These are phyloP conservation scores for Panthera leo DNA, from an alignment of 2,113 vertebrate species.

Conservation along the genomic window DNA sequence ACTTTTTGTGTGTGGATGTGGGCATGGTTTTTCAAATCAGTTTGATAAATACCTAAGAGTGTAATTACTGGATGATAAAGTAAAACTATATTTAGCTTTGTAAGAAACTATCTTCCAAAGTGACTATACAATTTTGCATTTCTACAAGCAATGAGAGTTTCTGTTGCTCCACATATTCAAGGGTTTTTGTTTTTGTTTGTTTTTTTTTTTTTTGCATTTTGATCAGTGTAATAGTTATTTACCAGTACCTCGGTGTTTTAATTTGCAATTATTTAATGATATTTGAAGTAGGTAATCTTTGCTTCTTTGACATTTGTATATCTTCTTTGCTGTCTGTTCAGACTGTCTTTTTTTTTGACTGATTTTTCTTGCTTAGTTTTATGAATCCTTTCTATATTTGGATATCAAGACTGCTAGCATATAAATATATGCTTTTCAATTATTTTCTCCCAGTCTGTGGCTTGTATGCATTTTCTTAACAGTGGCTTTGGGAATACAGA, in stretches of 20 bases:
- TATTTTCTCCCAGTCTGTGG: neutral
- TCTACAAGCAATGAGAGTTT: neutral
- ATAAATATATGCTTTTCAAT: neutral
- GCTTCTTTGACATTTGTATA: neutral
- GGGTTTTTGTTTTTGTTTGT: neutral
- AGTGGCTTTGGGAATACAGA: neutral
- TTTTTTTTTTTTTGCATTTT: neutral
- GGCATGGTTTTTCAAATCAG: neutral
- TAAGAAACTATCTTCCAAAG: neutral
- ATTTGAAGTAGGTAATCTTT: neutral
- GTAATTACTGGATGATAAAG: neutral
- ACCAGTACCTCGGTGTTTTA: neutral
- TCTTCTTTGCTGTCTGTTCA: neutral
- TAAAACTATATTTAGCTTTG: neutral
- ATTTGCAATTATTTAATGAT: neutral
- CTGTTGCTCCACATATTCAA: neutral
- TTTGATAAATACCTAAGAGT: neutral
- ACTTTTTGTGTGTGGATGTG: neutral
- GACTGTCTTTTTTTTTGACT: neutral
- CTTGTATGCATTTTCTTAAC: neutral
- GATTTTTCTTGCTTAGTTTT: neutral
- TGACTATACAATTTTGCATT: neutral
- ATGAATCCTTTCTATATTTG: neutral
- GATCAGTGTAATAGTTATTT: neutral
- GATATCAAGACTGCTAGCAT: neutral